Percentiles rank a stretch among this genome's conserved stretches.
Conservation (phyloP, 2,797 vertebrate species). For the Coranthus polyacanthus region DNA sequence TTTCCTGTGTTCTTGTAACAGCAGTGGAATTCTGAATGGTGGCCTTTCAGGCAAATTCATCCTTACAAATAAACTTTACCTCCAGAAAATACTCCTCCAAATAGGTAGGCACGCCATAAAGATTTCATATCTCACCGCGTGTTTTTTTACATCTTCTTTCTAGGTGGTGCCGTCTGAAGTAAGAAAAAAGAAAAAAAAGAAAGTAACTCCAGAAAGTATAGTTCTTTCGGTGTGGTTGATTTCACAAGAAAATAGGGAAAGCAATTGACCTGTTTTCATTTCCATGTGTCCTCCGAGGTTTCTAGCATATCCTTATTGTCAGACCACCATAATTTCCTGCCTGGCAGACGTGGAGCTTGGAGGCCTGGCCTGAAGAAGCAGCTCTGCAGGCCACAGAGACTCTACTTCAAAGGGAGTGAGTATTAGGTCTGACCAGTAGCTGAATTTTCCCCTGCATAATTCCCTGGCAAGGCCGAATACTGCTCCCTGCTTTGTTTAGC, state of each 20-base stretch:
- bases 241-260: conserved; percentile 14
- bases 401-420: conserved; percentile 60
- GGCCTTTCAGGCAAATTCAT: conserved; percentile 41
- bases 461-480: conserved; percentile 29
- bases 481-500: conserved; percentile 57
- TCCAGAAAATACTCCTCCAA: conserved; percentile 29
- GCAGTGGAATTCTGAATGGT: conserved; percentile 43
- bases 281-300: conserved; percentile 52
- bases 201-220: background rate
- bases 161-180: background rate
- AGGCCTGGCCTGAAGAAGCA: conserved; percentile 57
- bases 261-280: conserved; percentile 52
- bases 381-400: conserved; percentile 43
- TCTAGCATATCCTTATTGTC: conserved; percentile 48
- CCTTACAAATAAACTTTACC: conserved; percentile 44
- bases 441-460: conserved; percentile 39
- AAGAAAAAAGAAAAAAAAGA: too few relatives aligned
- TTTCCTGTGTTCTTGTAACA: conserved; percentile 60
- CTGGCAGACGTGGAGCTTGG: conserved; percentile 54
- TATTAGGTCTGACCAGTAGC: conserved; percentile 51
- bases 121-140: conserved; percentile 10
- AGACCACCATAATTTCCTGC: conserved; percentile 47
- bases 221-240: background rate
- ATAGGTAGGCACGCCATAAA: conserved; percentile 17
- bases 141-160: conserved; percentile 5